Conservation (phyloP, 2,888 invertebrate genomes). For the Aplocera efformata region DNA sequence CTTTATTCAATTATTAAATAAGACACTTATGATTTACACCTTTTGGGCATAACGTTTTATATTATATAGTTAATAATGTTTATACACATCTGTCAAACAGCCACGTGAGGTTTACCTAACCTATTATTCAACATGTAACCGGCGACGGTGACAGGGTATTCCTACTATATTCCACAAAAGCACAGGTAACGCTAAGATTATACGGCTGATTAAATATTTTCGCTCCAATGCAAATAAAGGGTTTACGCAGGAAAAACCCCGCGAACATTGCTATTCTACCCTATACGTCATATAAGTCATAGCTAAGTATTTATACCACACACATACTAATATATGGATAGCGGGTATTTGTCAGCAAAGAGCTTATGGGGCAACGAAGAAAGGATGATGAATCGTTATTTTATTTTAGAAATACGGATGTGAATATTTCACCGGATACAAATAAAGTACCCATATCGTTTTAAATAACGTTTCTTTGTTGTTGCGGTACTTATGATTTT, state of each 20-base stretch:
- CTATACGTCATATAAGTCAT: slow-evolving; percentile 35
- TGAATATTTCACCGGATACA: slow-evolving; percentile 1
- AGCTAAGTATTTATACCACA: slow-evolving; percentile 32
- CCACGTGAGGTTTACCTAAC: slow-evolving; percentile 18
- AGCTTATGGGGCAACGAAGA: slow-evolving; percentile 7
- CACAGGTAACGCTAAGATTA: slow-evolving; percentile 69
- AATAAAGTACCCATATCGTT: too few species aligned
- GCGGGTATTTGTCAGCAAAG: slow-evolving; percentile 13
- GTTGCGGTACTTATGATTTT: too few species aligned
- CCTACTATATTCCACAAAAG: slow-evolving; percentile 60
- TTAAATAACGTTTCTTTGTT: too few species aligned
- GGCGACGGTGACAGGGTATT: slow-evolving; percentile 37
- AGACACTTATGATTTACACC: too few species aligned
- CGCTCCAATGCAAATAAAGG: slow-evolving; percentile 75
- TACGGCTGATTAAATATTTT: slow-evolving; percentile 78
- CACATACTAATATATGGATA: slow-evolving; percentile 9
- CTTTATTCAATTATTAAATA: too few species aligned
- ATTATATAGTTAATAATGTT: neutral
- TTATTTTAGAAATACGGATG: slow-evolving; percentile 3
- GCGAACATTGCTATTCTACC: slow-evolving; percentile 50
- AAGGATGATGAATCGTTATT: slow-evolving; percentile 11
- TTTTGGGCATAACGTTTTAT: neutral
- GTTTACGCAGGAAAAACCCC: slow-evolving; percentile 49
- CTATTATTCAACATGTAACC: slow-evolving; percentile 18
- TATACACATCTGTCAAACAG: slow-evolving; percentile 11